These are phyloP conservation scores for Nineta flava DNA, from an alignment of 2,888 invertebrate species.

Conservation along the genomic window DNA sequence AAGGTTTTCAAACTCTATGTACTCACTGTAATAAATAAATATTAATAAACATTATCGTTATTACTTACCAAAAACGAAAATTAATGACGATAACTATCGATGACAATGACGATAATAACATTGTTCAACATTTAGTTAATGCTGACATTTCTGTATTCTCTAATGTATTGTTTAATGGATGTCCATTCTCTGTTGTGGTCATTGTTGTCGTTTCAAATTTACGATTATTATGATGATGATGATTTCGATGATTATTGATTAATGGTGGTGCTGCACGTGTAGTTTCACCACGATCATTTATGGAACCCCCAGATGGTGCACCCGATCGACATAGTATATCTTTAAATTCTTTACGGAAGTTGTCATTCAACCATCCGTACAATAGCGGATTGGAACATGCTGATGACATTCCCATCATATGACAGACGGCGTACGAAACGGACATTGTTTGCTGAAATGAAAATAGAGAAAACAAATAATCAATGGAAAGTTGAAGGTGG, in stretches of 20 bases:
- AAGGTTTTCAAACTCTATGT: no score
- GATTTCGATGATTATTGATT: not conserved
- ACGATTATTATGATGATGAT: slow-evolving; percentile 18
- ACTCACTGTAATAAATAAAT: no score
- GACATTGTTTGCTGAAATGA: slow-evolving; percentile 21
- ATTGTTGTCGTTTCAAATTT: slow-evolving; percentile 24
- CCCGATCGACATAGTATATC: slow-evolving; percentile 50
- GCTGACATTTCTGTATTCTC: slow-evolving; percentile 28
- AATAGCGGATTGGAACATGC: slow-evolving; percentile 83
- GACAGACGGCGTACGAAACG: slow-evolving; percentile 34
- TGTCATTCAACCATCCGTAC: slow-evolving; percentile 89
- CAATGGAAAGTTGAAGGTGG: not conserved
- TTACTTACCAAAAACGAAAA: no score
- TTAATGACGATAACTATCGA: no score
- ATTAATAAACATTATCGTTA: no score
- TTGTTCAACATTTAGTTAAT: slow-evolving; percentile 26
- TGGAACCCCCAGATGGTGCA: slow-evolving; percentile 19
- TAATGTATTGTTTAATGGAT: slow-evolving; percentile 31
- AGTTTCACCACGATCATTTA: slow-evolving; percentile 26
- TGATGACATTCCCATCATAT: slow-evolving; percentile 68
- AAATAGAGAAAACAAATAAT: not conserved
- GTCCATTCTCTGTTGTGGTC: slow-evolving; percentile 19
- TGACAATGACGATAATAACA: no score
- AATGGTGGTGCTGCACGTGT: slow-evolving; percentile 6
- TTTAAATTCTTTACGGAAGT: slow-evolving; percentile 79